A percentile compares a stretch with the other conserved stretches of the same genome.
Conservation (phyloP, 1,140 invertebrate genomes). For the Philopotamus ludificatus region DNA sequence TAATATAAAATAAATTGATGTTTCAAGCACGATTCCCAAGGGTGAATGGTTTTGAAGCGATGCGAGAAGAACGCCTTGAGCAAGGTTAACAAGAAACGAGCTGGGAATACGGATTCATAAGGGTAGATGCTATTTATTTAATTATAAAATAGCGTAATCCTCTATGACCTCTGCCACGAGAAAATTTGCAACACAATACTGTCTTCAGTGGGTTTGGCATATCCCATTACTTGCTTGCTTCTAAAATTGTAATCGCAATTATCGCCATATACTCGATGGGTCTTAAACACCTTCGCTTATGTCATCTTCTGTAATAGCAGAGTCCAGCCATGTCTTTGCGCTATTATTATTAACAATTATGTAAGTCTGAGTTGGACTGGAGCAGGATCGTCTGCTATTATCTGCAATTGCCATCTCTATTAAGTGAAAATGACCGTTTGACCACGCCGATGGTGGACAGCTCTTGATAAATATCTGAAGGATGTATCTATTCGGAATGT, state of each 20-base stretch:
- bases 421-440: too few relatives aligned
- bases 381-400: too few relatives aligned
- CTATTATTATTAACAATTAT: too few relatives aligned
- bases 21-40: not conserved
- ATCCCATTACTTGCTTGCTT: not conserved
- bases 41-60: not conserved
- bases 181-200: too few relatives aligned
- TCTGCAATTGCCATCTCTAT: too few relatives aligned
- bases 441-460: too few relatives aligned
- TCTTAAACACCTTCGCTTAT: not conserved
- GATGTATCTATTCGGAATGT: too few relatives aligned
- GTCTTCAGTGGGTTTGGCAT: not conserved
- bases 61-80: not conserved
- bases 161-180: too few relatives aligned
- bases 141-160: too few relatives aligned
- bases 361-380: too few relatives aligned
- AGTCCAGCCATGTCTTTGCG: too few relatives aligned
- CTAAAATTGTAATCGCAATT: not conserved
- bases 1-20: not conserved
- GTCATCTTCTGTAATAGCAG: not conserved
- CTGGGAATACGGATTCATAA: not conserved
- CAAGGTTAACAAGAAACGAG: not conserved
- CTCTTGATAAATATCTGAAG: too few relatives aligned
- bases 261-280: not conserved
- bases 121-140: not conserved